phyloP scores from a whole-genome alignment of 1,140 invertebrate species.

The Lepidurus apus region DNA sequence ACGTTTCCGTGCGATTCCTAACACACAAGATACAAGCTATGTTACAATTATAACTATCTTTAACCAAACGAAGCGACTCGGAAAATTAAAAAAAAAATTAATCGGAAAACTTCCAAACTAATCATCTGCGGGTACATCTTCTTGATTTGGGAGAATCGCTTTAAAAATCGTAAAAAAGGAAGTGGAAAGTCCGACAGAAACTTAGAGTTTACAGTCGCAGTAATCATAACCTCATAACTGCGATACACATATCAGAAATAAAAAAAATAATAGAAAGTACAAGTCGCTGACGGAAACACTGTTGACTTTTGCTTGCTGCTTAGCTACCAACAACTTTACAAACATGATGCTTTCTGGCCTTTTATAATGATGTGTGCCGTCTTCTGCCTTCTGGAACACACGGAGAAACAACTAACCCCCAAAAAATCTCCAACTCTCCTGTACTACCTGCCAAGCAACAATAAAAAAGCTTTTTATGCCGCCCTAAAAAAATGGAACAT shows the following conservation, averaged over 20 bases:
- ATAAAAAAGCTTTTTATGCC: not conserved
- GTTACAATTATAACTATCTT: no score
- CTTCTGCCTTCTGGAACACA: not conserved
- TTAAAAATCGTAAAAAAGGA: no score
- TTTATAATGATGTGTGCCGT: not conserved
- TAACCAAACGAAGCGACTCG: no score
- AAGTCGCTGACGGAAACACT: not conserved
- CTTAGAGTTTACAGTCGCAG: no score
- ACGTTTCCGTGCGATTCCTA: no score
- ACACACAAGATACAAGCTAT: no score
- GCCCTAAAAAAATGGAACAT: not conserved
- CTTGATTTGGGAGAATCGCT: no score
- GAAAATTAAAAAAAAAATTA: no score
- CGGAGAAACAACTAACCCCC: not conserved
- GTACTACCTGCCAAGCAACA: constrained; percentile 3
- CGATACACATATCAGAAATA: not conserved
- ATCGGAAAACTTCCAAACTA: no score
- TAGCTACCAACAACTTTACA: not conserved
- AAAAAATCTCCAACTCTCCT: not conserved
- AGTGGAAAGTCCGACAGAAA: no score
- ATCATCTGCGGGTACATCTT: no score
- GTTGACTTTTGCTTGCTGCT: constrained; percentile 9
- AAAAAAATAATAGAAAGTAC: not conserved
- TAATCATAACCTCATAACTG: no score
- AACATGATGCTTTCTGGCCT: not conserved